Conservation (phyloP, 2,113 vertebrate genomes). For the Eublepharis macularius region DNA sequence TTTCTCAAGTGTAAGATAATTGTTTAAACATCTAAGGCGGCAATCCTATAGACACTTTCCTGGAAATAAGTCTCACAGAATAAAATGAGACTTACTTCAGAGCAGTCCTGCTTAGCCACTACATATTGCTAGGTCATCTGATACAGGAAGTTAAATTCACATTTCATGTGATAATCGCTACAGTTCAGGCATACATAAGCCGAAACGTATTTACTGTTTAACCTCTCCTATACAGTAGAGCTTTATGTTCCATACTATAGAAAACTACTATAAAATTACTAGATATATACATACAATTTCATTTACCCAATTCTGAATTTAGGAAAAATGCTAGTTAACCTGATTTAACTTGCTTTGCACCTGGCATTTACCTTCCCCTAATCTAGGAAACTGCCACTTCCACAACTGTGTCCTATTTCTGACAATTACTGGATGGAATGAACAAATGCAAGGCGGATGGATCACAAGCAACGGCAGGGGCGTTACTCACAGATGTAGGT, state of each 20-base stretch:
- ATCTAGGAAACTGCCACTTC: too few species aligned
- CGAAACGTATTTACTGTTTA: not conserved
- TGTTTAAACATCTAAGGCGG: not conserved
- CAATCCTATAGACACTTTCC: too few species aligned
- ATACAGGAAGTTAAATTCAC: not conserved
- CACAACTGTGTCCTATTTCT: not conserved
- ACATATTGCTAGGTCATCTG: not conserved
- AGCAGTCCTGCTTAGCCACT: too few species aligned
- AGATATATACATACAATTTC: not conserved
- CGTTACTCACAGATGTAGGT: conserved; percentile 91
- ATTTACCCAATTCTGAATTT: not conserved
- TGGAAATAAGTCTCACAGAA: too few species aligned
- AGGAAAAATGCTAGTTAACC: not conserved
- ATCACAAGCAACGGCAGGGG: not conserved
- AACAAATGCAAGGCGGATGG: rapidly evolving
- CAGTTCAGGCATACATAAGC: not conserved
- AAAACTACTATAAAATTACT: not conserved
- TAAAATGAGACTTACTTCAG: too few species aligned
- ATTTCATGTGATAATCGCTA: not conserved
- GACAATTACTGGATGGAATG: not conserved
- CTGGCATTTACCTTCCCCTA: not conserved
- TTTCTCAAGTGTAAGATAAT: not conserved
- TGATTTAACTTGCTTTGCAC: not conserved
- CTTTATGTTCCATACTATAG: not conserved
- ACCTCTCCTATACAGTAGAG: too few species aligned